Conservation (phyloP, 2,113 vertebrate species). For the Dicerorhinus sumatrensis region DNA sequence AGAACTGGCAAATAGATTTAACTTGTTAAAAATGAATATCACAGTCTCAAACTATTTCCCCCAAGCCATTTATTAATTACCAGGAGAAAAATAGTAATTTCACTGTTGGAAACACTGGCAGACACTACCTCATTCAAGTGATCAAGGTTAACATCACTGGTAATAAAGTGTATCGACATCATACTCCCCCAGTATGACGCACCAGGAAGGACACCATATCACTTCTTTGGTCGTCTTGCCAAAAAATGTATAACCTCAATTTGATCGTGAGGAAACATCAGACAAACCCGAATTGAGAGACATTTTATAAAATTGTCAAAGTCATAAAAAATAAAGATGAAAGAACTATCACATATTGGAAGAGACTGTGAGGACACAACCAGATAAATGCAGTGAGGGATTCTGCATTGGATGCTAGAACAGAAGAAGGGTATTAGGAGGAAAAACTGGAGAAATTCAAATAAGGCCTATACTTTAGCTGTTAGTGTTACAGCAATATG, state of each 20-base stretch:
- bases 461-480: background rate
- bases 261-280: background rate
- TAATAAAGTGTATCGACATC: background rate
- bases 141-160: background rate
- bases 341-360: background rate
- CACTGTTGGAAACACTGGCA: background rate
- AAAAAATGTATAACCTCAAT: background rate
- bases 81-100: slow-evolving; percentile 9
- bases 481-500: background rate
- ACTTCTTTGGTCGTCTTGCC: background rate
- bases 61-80: background rate
- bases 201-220: background rate
- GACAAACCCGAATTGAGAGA: background rate
- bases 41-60: background rate
- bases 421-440: background rate
- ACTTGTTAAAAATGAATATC: background rate
- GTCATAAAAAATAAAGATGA: background rate
- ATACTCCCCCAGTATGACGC: background rate
- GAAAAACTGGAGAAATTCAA: background rate
- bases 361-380: background rate
- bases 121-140: background rate
- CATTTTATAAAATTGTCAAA: background rate
- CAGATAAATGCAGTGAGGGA: background rate
- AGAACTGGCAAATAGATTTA: background rate
- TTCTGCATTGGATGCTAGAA: background rate